These are phyloP conservation scores for Drosophila paramelanica DNA, from an alignment of 2,888 invertebrate genomes.

Conservation along the genomic window DNA sequence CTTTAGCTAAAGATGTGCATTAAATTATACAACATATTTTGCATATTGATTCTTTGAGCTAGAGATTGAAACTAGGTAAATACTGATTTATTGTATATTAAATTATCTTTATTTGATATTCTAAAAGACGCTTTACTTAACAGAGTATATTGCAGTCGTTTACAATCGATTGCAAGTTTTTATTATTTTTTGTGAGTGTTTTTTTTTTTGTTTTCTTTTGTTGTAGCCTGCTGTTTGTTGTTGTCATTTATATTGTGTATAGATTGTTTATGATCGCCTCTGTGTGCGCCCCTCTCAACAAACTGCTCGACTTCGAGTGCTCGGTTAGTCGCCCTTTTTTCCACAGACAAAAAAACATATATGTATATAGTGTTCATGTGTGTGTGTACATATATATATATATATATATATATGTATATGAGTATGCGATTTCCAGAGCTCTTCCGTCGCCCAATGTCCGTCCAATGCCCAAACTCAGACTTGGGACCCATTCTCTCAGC, in stretches of 20 bases:
- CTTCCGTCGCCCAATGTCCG: slow-evolving; percentile 27
- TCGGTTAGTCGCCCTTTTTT: slow-evolving; percentile 23
- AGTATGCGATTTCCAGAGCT: slow-evolving; percentile 67
- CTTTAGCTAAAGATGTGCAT: too few species aligned
- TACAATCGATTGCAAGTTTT: background rate
- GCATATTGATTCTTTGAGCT: too few species aligned
- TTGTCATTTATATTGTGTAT: slow-evolving; percentile 49
- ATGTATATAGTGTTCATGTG: background rate
- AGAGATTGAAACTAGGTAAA: too few species aligned
- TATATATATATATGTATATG: slow-evolving; percentile 11
- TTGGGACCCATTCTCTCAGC: slow-evolving; percentile 17
- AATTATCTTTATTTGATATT: too few species aligned
- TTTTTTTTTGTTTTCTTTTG: slow-evolving; percentile 2
- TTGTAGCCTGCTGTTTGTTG: slow-evolving; percentile 27
- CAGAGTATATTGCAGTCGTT: background rate
- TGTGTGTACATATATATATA: background rate
- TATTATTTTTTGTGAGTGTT: background rate
- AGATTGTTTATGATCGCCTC: slow-evolving; percentile 41
- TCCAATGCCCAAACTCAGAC: slow-evolving; percentile 19
- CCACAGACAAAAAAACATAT: slow-evolving; percentile 5
- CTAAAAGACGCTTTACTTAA: background rate
- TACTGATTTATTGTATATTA: too few species aligned
- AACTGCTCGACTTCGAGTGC: slow-evolving; percentile 29
- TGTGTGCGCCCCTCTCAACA: slow-evolving; percentile 20
- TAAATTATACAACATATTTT: too few species aligned